Base-by-base conservation (phyloP, 30 jellyfish, hydroid and myxozoan genomes). In the Cassiopea xamachana region DNA sequence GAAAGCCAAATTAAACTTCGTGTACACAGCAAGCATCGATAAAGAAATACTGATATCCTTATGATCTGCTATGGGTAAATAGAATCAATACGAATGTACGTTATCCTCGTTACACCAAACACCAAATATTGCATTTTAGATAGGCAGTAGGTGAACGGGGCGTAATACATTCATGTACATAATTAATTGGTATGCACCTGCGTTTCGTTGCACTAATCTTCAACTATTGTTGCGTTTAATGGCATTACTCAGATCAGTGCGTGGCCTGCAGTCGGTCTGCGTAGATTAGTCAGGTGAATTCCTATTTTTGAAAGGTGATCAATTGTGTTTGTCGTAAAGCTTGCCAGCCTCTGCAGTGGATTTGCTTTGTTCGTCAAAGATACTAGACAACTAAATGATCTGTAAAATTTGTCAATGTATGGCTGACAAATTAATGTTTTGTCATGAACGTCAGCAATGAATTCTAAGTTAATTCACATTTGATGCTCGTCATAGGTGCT, bases 141-240 rank as follows among this genome's bases (percentile, higher is more conserved):
- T 43, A 14, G 80, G 80, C 55, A 43, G 50, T 84, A 46, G 82
- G 59, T 62, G 68, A 76, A 64, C 73, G 46, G 70, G 90, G 87
- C 90, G 86, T 64, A 88, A 72, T 58, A n/a, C 49, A 73, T 2
- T n/a, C 44, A 72, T n/a, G 68, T 74, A 79, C 59, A 87, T 73
- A 75, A 84, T 47, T 49, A 14, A 71, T 14, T n/a, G 68, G 14
- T 14, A 27, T 47, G 87, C 95, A 88, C 90, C 95, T 88, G 95
- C 87, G 79, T 18, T 48, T 51, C 76, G 14, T 4, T 51, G 61
- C 81, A 44, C 82, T 82, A 88, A 77, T 79, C 90, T 77, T 58
- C 76, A 67, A 82, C 86, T 88, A 88, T 88, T 88, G 95, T 88
- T 79, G 79, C 62, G 95, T 73, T 79, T 88, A 88, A 88, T 88